phyloP scores from a whole-genome alignment of 1,140 invertebrate genomes.

The Zaprionus nigranus region DNA sequence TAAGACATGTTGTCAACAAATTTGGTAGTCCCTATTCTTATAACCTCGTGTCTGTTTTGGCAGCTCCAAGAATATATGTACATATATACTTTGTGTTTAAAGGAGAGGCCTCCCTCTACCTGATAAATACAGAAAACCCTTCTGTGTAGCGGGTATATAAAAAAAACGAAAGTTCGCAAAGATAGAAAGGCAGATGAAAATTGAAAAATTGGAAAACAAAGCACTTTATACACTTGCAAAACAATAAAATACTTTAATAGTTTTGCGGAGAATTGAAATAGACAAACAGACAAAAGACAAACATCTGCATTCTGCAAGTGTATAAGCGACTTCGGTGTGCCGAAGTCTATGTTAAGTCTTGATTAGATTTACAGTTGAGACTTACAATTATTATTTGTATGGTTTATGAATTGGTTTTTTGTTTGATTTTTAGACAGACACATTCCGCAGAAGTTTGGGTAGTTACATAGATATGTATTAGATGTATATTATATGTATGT shows the following conservation, averaged over 20 bases:
- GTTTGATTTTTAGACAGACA: constrained; percentile 56
- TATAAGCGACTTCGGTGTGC: constrained; percentile 16
- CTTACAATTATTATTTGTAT: constrained; percentile 70
- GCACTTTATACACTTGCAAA: constrained; percentile 37
- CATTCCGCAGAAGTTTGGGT: constrained; percentile 74
- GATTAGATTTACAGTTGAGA: constrained; percentile 36
- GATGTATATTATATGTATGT: constrained; percentile 41
- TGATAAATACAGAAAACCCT: no score
- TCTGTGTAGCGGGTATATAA: no score
- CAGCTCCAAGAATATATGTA: no score
- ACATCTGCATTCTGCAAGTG: constrained; percentile 19
- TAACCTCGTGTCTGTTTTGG: no score
- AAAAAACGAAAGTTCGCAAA: constrained; percentile 7
- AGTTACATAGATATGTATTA: constrained; percentile 44
- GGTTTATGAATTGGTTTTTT: constrained; percentile 47
- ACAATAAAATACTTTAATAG: not conserved
- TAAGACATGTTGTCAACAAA: no score
- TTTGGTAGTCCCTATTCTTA: no score
- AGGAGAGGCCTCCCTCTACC: no score
- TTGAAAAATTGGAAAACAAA: not conserved
- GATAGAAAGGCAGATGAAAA: not conserved
- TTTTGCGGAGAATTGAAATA: not conserved
- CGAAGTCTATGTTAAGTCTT: constrained; percentile 9
- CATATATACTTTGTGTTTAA: no score
- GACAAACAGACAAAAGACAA: not conserved